Conservation (phyloP, 2,888 invertebrate genomes). For the Xestia sexstrigata region DNA sequence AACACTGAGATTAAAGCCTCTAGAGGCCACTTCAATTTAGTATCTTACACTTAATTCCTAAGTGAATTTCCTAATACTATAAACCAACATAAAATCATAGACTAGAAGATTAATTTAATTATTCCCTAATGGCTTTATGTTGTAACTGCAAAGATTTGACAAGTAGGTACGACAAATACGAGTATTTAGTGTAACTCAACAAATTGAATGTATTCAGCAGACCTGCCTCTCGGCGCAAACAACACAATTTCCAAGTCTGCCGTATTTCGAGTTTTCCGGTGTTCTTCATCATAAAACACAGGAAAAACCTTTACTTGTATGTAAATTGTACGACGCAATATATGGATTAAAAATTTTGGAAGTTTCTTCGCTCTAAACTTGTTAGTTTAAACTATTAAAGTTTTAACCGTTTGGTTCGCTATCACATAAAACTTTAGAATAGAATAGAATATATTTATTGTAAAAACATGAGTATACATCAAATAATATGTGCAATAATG, state of each 20-base stretch:
- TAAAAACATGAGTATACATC: too few relatives aligned
- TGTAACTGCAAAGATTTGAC: constrained; percentile 44
- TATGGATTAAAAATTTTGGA: constrained; percentile 37
- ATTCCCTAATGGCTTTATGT: constrained; percentile 36
- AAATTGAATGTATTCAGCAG: constrained; percentile 48
- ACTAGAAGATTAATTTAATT: constrained; percentile 35
- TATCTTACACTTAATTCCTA: constrained; percentile 17
- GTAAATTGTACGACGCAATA: constrained; percentile 44
- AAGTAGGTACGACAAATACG: constrained; percentile 40
- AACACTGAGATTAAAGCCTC: constrained; percentile 35
- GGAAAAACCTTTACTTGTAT: constrained; percentile 25
- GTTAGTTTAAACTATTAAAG: constrained; percentile 48
- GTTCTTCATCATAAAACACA: constrained; percentile 14
- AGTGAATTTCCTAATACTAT: constrained; percentile 36
- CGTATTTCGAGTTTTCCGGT: background rate
- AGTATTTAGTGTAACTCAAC: constrained; percentile 43
- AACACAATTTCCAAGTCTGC: constrained; percentile 46
- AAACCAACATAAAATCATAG: constrained; percentile 43
- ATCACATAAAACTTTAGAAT: constrained; percentile 25
- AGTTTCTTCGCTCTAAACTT: constrained; percentile 33
- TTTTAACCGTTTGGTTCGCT: constrained; percentile 45
- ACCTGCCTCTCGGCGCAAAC: constrained; percentile 1
- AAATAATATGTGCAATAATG: too few relatives aligned
- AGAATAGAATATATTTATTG: too few relatives aligned
- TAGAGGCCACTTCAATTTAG: constrained; percentile 37